Evolutionary conservation across 2,797 vertebrate genomes (phyloP).

Genomic region (Rhincodon typus): DNA sequence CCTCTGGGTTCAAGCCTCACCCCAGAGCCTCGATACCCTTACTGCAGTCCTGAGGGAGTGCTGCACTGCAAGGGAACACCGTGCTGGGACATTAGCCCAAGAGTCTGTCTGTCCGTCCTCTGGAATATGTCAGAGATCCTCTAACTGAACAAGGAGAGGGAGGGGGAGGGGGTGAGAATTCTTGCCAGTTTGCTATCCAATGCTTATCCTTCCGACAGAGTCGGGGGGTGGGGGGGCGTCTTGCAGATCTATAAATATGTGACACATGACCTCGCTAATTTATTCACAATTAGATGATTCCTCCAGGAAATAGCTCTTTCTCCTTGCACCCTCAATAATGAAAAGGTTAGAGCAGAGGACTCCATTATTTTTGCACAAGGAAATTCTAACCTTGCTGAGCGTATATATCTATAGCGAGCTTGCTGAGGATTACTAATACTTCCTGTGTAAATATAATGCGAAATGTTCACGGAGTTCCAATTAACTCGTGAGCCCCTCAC

Average conservation of each 20-base stretch:
- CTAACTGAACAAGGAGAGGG: not conserved
- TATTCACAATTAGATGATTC: not conserved
- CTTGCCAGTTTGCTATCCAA: too few species aligned
- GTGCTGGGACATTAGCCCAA: not conserved
- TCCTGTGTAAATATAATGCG: not conserved
- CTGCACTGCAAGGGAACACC: not conserved
- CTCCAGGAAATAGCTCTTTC: not conserved
- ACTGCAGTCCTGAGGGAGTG: not conserved
- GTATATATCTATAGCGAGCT: not conserved
- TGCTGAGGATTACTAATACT: not conserved
- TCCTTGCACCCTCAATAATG: not conserved
- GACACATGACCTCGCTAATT: not conserved
- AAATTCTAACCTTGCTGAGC: not conserved
- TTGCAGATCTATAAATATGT: not conserved
- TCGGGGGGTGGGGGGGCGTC: not conserved
- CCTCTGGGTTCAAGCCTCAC: not conserved
- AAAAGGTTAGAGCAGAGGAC: not conserved
- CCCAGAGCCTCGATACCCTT: not conserved
- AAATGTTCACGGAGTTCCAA: not conserved
- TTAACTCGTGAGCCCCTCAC: not conserved
- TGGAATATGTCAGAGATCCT: not conserved
- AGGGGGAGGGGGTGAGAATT: too few species aligned
- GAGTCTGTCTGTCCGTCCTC: not conserved
- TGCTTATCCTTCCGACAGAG: too few species aligned
- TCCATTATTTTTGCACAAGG: not conserved